phyloP scores from a whole-genome alignment of 2,888 invertebrate genomes.

The Uropetala carovei region DNA sequence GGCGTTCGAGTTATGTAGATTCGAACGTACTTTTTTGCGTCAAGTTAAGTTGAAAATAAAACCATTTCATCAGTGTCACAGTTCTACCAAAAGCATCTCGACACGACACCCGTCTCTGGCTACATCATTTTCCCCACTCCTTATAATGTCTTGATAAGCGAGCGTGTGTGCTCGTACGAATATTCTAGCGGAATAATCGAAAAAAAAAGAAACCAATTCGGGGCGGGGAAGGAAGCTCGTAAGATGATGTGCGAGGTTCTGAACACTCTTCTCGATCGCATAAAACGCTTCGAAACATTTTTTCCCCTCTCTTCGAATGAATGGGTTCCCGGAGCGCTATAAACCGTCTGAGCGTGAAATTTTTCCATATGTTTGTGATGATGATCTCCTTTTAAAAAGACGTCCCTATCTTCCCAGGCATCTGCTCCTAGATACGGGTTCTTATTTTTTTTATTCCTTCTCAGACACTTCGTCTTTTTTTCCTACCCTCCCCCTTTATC shows the following conservation, averaged over 20 bases:
- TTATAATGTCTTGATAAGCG: neutral
- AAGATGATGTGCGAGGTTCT: no score
- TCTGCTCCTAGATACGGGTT: neutral
- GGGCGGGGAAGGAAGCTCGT: neutral
- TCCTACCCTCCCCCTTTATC: no score
- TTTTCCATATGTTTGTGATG: conserved; percentile 12
- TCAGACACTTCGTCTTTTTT: no score
- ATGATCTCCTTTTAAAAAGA: conserved; percentile 1
- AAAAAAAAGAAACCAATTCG: neutral
- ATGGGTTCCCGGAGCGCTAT: neutral
- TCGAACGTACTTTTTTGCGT: no score
- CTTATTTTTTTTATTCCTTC: neutral
- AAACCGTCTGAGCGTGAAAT: neutral
- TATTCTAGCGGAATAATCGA: neutral
- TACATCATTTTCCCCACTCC: neutral
- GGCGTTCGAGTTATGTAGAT: no score
- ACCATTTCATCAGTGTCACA: no score
- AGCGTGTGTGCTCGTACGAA: neutral
- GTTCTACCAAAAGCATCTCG: neutral
- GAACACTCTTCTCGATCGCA: neutral
- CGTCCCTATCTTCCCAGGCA: neutral
- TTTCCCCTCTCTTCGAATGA: neutral
- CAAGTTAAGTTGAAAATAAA: no score
- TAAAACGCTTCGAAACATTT: neutral
- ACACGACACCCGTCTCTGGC: neutral